A percentile compares a stretch with the other conserved stretches of the same genome.
Conservation (phyloP, 2,888 invertebrate species). For the Eristalis intricaria region DNA sequence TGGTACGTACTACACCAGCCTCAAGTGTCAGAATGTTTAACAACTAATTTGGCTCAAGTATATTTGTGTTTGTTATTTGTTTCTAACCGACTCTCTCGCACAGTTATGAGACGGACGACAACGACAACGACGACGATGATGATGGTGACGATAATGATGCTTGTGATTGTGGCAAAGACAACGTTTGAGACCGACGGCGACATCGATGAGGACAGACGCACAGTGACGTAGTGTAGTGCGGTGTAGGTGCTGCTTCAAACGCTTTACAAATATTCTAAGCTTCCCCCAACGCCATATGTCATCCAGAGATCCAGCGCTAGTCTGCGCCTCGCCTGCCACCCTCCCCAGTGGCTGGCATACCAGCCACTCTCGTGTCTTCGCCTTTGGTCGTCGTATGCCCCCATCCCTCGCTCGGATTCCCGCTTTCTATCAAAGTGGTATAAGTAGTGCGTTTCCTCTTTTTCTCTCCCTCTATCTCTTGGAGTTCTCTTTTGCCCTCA, state of each 20-base stretch:
- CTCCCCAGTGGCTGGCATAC: too few relatives aligned
- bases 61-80: slow-evolving; percentile 41
- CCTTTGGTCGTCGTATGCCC: background rate
- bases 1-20: slow-evolving; percentile 6
- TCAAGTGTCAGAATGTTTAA: slow-evolving; percentile 55
- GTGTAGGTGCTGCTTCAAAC: slow-evolving; percentile 51
- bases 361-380: background rate
- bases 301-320: background rate
- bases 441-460: slow-evolving; percentile 69
- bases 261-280: slow-evolving; percentile 45
- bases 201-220: background rate
- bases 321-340: too few relatives aligned
- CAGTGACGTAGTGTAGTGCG: slow-evolving; percentile 13
- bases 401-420: background rate
- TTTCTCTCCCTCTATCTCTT: slow-evolving; percentile 56
- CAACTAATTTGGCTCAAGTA: slow-evolving; percentile 58
- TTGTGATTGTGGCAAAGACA: background rate
- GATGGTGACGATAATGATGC: background rate
- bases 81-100: slow-evolving; percentile 22
- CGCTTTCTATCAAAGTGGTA: slow-evolving; percentile 33
- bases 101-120: slow-evolving; percentile 12
- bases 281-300: slow-evolving; percentile 23
- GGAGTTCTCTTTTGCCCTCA: slow-evolving; percentile 53
- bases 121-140: background rate
- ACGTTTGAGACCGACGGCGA: background rate